phyloP scores from a whole-genome alignment of 2,797 vertebrate species.

The Vultur gryphus region DNA sequence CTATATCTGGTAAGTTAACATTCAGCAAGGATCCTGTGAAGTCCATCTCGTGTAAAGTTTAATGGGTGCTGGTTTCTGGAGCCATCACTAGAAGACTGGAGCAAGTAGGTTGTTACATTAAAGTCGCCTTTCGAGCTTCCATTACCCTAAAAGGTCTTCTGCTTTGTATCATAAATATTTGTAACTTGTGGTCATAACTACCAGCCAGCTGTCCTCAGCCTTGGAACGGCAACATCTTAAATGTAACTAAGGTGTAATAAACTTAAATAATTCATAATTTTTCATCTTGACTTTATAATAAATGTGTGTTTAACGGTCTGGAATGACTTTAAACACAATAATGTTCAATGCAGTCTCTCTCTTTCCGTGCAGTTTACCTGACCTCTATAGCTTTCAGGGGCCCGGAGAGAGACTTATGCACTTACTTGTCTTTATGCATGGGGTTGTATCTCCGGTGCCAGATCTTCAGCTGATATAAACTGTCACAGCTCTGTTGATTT shows the following conservation, averaged over 20 bases:
- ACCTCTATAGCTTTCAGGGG: not conserved
- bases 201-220: constrained; percentile 15
- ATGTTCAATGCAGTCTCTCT: not conserved
- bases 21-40: not conserved
- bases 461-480: constrained; percentile 4
- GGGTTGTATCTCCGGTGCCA: not conserved
- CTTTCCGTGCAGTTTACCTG: not conserved
- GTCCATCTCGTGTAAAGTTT: rapidly evolving
- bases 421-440: not conserved
- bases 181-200: constrained; percentile 62
- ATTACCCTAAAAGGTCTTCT: constrained; percentile 65
- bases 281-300: constrained; percentile 17
- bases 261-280: constrained; percentile 48
- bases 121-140: not conserved
- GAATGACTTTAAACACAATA: constrained; percentile 16
- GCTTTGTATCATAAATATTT: constrained; percentile 64
- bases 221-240: constrained; percentile 17
- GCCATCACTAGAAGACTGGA: not conserved
- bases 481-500: constrained; percentile 9
- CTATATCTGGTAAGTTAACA: rapidly evolving
- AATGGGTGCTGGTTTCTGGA: not conserved
- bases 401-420: not conserved
- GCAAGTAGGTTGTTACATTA: not conserved
- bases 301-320: constrained; percentile 13
- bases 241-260: constrained; percentile 55